Conservation (phyloP, 64 coral and sea anemone genomes). For the Pocillopora damicornis region DNA sequence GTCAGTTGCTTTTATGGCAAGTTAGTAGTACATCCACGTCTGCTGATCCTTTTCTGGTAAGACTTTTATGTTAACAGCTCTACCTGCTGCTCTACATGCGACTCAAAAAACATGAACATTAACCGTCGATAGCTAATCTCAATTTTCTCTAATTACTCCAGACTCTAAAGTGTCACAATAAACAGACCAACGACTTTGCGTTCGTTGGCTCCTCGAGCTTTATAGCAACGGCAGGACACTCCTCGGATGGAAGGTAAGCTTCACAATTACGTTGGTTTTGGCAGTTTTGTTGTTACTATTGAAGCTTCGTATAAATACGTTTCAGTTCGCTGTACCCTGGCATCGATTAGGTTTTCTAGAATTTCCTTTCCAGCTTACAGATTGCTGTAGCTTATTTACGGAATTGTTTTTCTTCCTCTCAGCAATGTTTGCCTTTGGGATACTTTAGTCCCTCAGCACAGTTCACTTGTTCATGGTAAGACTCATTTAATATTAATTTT, state of each 20-base stretch:
- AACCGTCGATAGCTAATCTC: too few species aligned
- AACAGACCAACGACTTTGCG: conserved; percentile 89
- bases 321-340: too few species aligned
- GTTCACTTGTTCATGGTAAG: conserved; percentile 85
- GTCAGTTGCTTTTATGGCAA: conserved; percentile 73
- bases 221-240: conserved; percentile 85
- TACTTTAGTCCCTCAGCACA: conserved; percentile 69
- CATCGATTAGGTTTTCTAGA: too few species aligned
- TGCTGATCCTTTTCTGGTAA: conserved; percentile 66
- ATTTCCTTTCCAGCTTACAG: not conserved
- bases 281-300: not conserved
- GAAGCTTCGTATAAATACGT: too few species aligned
- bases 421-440: conserved; percentile 97
- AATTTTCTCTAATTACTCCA: conserved; percentile 12
- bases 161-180: conserved; percentile 95
- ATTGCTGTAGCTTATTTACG: not conserved
- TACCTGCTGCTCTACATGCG: not conserved
- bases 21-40: conserved; percentile 85
- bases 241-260: conserved; percentile 82
- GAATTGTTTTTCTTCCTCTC: not conserved
- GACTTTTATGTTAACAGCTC: not conserved
- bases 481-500: not conserved
- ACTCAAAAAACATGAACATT: not conserved
- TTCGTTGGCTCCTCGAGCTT: conserved; percentile 92
- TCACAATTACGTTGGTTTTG: not conserved